A percentile compares a stretch with the other conserved stretches of the same genome.
Evolutionary conservation across 2,113 vertebrate genomes (phyloP).

Genomic region (Sialia sialis): DNA sequence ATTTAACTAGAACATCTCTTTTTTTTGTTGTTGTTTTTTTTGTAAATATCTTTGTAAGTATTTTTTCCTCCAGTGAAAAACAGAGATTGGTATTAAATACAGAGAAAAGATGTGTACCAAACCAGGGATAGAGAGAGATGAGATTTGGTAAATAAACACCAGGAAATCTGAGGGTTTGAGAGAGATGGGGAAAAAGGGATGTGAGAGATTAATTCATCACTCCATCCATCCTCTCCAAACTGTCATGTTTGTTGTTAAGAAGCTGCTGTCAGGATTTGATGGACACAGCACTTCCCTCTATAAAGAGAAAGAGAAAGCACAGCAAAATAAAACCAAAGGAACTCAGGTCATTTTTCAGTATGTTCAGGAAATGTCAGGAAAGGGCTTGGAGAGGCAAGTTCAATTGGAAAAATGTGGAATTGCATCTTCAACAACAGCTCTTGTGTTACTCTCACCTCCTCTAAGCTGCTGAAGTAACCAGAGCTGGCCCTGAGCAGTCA

Average conservation of each 20-base stretch:
- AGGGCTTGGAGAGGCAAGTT: not conserved
- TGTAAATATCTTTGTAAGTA: not conserved
- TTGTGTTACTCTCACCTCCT: not conserved
- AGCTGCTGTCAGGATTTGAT: not conserved
- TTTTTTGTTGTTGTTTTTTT: not conserved
- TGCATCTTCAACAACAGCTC: not conserved
- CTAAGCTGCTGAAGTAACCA: not conserved
- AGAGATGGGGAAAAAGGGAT: not conserved
- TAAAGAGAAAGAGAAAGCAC: not conserved
- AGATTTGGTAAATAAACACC: not conserved
- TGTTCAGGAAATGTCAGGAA: not conserved
- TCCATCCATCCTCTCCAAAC: not conserved
- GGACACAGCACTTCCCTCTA: not conserved
- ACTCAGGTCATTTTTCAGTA: not conserved
- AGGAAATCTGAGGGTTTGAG: not conserved
- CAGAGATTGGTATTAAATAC: not conserved
- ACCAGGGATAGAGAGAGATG: not conserved
- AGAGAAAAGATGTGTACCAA: not conserved
- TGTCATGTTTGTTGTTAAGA: not conserved
- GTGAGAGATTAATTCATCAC: not conserved
- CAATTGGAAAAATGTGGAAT: not conserved
- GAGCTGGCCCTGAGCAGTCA: not conserved
- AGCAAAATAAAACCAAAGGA: not conserved
- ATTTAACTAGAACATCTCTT: conserved; percentile 5
- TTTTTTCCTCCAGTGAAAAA: not conserved